phyloP scores from a whole-genome alignment of 2,797 vertebrate genomes.

The Karalla daura region DNA sequence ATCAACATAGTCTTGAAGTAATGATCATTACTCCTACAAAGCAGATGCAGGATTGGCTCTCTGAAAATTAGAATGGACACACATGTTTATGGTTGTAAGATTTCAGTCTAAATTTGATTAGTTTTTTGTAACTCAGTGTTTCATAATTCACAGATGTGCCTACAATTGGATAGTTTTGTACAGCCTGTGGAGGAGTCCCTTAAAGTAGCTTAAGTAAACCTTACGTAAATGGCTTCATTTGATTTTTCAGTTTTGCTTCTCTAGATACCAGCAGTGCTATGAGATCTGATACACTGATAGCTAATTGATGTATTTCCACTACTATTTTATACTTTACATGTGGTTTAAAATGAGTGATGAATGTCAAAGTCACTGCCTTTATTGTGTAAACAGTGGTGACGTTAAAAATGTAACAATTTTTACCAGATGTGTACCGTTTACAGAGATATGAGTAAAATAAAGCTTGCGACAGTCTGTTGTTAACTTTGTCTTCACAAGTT shows the following conservation, averaged over 20 bases:
- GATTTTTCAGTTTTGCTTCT: constrained; percentile 28
- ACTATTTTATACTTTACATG: constrained; percentile 17
- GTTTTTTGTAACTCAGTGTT: constrained; percentile 4
- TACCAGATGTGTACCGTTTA: background rate
- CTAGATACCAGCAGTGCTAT: background rate
- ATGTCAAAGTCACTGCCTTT: constrained; percentile 18
- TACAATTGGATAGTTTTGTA: constrained; percentile 18
- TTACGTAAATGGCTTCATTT: background rate
- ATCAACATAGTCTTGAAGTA: no score
- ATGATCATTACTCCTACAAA: background rate
- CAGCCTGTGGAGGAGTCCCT: constrained; percentile 7
- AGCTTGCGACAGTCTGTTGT: background rate
- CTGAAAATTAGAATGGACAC: background rate
- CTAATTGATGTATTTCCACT: constrained; percentile 17
- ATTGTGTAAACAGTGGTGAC: background rate
- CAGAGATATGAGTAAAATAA: constrained; percentile 32
- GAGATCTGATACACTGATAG: background rate
- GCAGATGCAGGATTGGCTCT: background rate
- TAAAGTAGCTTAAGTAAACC: constrained; percentile 1
- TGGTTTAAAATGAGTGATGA: constrained; percentile 1
- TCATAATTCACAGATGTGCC: constrained; percentile 63
- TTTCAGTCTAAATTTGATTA: constrained; percentile 9
- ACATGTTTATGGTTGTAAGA: background rate
- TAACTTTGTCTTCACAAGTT: constrained; percentile 4
- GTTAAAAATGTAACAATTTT: constrained; percentile 14